Conservation (phyloP, 2,888 invertebrate species). For the Microchrysa polita region DNA sequence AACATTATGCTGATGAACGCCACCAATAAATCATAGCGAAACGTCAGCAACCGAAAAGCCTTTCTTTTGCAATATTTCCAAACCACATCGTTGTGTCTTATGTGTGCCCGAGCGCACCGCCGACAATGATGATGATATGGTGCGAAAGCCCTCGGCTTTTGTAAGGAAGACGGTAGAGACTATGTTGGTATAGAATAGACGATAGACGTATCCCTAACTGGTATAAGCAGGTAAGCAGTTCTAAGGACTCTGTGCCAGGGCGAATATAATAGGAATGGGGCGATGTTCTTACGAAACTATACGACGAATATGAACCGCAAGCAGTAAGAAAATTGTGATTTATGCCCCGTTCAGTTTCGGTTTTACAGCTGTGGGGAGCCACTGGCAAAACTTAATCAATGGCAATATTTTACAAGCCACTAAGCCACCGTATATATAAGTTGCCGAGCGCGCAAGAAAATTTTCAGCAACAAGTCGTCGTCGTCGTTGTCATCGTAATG, state of each 20-base stretch:
- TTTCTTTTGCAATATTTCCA: conserved; percentile 39
- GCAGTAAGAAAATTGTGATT: conserved; percentile 36
- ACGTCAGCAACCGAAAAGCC: conserved; percentile 23
- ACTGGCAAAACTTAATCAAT: conserved; percentile 45
- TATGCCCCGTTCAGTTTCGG: conserved; percentile 42
- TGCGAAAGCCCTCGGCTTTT: not conserved
- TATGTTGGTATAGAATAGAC: not conserved
- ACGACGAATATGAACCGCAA: not conserved
- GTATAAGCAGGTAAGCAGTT: conserved; percentile 25
- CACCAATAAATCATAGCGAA: conserved; percentile 37
- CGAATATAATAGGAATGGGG: too few relatives aligned
- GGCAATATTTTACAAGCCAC: conserved; percentile 46
- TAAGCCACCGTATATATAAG: conserved; percentile 46
- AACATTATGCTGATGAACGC: conserved; percentile 34
- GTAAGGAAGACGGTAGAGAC: not conserved
- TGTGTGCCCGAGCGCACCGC: too few relatives aligned
- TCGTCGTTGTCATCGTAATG: conserved; percentile 44
- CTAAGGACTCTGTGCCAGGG: not conserved
- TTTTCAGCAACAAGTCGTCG: conserved; percentile 43
- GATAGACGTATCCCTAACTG: not conserved
- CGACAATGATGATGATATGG: too few relatives aligned
- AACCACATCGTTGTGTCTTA: not conserved
- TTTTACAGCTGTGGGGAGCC: conserved; percentile 35
- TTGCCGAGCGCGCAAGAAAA: conserved; percentile 39
- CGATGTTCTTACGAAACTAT: too few relatives aligned